Conservation (phyloP, 2,113 vertebrate genomes). For the Tragelaphus strepsiceros region DNA sequence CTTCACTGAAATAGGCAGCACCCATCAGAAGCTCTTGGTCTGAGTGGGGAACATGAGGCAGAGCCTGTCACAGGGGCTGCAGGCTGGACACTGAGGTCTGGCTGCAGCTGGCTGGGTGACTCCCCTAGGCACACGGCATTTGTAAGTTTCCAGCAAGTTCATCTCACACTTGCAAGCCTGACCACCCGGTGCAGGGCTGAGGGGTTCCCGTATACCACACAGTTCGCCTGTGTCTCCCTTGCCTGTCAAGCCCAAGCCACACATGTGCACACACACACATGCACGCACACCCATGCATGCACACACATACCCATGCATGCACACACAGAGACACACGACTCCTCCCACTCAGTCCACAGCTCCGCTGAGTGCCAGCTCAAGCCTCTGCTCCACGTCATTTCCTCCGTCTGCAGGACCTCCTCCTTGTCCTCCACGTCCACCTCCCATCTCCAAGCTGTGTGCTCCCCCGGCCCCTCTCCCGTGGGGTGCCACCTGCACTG, state of each 20-base stretch:
- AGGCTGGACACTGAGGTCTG: fast-evolving
- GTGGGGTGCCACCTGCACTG: background rate
- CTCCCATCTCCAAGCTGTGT: background rate
- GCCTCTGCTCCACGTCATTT: background rate
- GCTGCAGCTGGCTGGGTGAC: background rate
- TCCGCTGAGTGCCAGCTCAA: background rate
- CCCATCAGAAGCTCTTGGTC: background rate
- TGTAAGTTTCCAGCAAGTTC: background rate
- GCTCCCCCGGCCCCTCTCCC: background rate
- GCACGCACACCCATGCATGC: no score
- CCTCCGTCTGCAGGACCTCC: background rate
- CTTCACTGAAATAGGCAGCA: background rate
- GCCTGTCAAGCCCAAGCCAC: background rate
- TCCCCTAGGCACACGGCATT: background rate
- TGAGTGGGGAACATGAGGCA: background rate
- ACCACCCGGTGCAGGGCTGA: background rate
- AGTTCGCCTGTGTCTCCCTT: background rate
- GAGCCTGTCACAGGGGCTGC: background rate
- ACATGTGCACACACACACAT: background rate
- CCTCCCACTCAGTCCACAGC: background rate
- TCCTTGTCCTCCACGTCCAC: background rate
- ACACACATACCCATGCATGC: background rate
- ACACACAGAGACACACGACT: background rate
- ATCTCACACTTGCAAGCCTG: background rate
- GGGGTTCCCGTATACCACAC: background rate